These are phyloP conservation scores for Eupleurogrammus muticus DNA, from an alignment of 2,797 vertebrate species.

Conservation along the genomic window DNA sequence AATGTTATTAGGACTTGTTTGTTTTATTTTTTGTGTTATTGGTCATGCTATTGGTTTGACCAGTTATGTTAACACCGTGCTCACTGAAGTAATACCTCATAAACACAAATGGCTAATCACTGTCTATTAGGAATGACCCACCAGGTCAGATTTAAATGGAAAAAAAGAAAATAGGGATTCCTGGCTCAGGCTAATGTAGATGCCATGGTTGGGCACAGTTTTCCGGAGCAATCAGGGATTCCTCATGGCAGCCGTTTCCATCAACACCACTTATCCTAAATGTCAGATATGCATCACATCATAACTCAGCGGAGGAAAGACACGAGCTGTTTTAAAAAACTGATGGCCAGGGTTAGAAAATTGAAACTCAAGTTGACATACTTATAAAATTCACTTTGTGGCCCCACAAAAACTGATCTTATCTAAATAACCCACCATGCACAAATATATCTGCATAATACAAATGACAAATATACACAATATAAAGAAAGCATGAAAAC, in stretches of 20 bases:
- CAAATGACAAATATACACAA: neutral
- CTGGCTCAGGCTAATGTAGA: neutral
- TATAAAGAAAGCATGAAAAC: slow-evolving; percentile 9
- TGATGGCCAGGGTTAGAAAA: slow-evolving; percentile 9
- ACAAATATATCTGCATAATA: slow-evolving; percentile 24
- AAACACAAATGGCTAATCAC: neutral
- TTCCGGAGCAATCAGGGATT: neutral
- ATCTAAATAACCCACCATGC: neutral
- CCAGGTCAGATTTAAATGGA: neutral
- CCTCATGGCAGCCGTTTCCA: no score
- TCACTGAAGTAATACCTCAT: neutral
- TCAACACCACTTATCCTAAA: neutral
- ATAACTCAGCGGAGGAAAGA: neutral
- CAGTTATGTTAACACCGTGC: neutral
- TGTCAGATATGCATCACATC: neutral
- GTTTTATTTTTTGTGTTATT: neutral
- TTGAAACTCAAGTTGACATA: slow-evolving; percentile 9
- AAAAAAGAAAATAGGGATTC: neutral
- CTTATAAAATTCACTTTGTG: neutral
- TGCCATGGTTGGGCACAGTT: neutral
- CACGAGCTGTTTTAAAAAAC: neutral
- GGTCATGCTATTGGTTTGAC: neutral
- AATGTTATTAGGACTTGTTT: slow-evolving; percentile 1
- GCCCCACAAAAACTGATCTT: neutral
- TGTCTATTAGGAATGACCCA: neutral